phyloP scores from a whole-genome alignment of 2,797 vertebrate genomes.

The Manis crassicaudata region DNA sequence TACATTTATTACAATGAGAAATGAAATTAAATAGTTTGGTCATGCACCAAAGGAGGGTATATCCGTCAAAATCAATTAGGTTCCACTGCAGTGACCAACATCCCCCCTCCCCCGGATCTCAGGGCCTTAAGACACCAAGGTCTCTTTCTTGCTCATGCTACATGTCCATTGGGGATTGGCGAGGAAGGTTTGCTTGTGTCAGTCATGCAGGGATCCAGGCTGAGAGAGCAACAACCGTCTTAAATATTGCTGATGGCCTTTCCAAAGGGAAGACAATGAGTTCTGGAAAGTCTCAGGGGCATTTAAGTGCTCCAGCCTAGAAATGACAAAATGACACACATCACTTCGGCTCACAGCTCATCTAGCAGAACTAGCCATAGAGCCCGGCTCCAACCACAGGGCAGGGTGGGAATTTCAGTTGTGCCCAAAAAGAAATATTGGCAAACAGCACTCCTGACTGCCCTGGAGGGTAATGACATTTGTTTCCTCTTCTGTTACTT shows the following conservation, averaged over 20 bases:
- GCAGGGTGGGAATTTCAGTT: background rate
- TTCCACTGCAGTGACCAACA: background rate
- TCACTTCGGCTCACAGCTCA: background rate
- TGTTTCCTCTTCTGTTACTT: conserved; percentile 64
- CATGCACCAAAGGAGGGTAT: background rate
- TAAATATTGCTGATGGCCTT: background rate
- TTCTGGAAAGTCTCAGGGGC: background rate
- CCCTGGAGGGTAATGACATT: background rate
- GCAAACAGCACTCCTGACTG: background rate
- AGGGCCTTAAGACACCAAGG: background rate
- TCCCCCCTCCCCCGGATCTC: background rate
- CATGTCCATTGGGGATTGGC: background rate
- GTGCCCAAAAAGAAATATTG: background rate
- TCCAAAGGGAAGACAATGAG: background rate
- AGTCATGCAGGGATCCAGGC: background rate
- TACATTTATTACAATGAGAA: background rate
- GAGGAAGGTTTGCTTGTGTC: background rate
- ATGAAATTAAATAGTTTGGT: background rate
- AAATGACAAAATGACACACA: background rate
- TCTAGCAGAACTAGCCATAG: background rate
- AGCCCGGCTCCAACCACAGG: background rate
- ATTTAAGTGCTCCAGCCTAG: background rate
- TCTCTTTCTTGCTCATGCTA: background rate
- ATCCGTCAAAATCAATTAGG: background rate
- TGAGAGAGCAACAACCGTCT: background rate